phyloP scores from a whole-genome alignment of 2,888 invertebrate species.

The Cosmorhoe ocellata region DNA sequence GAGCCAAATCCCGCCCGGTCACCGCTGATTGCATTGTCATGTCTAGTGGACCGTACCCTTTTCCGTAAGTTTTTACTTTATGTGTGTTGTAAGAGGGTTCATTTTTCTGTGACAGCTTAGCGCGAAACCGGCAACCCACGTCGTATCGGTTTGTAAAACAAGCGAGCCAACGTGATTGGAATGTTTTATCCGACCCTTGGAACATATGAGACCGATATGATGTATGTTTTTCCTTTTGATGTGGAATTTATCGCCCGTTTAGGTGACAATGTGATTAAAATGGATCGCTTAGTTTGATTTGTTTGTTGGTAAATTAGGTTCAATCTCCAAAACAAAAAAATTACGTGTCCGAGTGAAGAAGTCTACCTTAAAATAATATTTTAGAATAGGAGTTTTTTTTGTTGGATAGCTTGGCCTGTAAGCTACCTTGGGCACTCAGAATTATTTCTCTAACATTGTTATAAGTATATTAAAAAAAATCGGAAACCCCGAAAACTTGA shows the following conservation, averaged over 20 bases:
- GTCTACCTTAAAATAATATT: too few relatives aligned
- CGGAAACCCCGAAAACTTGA: too few relatives aligned
- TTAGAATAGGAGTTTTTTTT: too few relatives aligned
- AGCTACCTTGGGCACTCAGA: too few relatives aligned
- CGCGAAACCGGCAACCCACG: slow-evolving; percentile 54
- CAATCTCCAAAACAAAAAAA: too few relatives aligned
- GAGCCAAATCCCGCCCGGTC: slow-evolving; percentile 81
- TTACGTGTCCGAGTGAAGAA: too few relatives aligned
- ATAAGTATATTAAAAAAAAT: too few relatives aligned
- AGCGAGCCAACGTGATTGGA: slow-evolving; percentile 80
- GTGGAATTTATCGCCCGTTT: slow-evolving; percentile 60
- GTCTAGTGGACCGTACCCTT: slow-evolving; percentile 56
- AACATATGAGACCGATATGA: slow-evolving; percentile 79
- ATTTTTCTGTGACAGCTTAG: slow-evolving; percentile 15
- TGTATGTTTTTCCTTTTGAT: slow-evolving; percentile 76
- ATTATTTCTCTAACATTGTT: too few relatives aligned
- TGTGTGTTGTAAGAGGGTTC: slow-evolving; percentile 13
- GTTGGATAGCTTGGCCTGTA: too few relatives aligned
- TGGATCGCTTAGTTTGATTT: slow-evolving; percentile 29
- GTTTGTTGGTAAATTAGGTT: too few relatives aligned
- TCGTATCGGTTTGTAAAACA: slow-evolving; percentile 81
- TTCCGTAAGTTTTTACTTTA: slow-evolving; percentile 41
- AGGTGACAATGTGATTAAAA: slow-evolving; percentile 54
- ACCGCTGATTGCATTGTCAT: slow-evolving; percentile 83
- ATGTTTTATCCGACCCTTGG: slow-evolving; percentile 75